Conservation (phyloP, 2,888 invertebrate genomes). For the Plagodis pulveraria region DNA sequence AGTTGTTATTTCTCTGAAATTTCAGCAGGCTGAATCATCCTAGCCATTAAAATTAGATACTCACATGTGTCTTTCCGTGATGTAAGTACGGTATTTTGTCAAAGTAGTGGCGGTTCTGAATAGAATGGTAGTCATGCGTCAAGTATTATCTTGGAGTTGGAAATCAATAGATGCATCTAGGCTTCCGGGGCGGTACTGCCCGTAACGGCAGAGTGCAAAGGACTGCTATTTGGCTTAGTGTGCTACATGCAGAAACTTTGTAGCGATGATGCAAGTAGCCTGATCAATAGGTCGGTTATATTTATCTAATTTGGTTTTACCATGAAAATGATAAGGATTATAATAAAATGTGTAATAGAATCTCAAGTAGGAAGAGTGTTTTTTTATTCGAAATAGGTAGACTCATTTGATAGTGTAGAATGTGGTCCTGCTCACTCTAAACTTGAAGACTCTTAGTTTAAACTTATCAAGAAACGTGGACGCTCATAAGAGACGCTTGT, state of each 20-base stretch:
- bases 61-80: conserved; percentile 15
- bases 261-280: neutral
- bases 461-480: no score
- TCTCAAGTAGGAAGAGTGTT: neutral
- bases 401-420: no score
- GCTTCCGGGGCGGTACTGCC: conserved; percentile 45
- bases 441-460: no score
- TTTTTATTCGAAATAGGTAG: neutral
- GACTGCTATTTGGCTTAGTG: conserved; percentile 30
- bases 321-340: neutral
- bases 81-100: conserved; percentile 38
- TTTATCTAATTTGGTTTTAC: neutral
- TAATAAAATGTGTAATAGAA: no score
- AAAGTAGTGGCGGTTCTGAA: conserved; percentile 37
- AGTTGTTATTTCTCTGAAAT: conserved; percentile 5
- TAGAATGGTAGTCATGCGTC: conserved; percentile 44
- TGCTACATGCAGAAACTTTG: conserved; percentile 3
- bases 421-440: no score
- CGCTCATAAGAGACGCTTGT: no score
- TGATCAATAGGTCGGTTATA: neutral
- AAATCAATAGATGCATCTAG: conserved; percentile 50
- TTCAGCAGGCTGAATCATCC: conserved; percentile 5
- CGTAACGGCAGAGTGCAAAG: conserved; percentile 33
- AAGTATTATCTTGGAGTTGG: conserved; percentile 43
- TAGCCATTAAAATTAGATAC: conserved; percentile 40